These are phyloP conservation scores for Podarcis cretensis DNA, from an alignment of 2,113 vertebrate species.

Conservation along the genomic window DNA sequence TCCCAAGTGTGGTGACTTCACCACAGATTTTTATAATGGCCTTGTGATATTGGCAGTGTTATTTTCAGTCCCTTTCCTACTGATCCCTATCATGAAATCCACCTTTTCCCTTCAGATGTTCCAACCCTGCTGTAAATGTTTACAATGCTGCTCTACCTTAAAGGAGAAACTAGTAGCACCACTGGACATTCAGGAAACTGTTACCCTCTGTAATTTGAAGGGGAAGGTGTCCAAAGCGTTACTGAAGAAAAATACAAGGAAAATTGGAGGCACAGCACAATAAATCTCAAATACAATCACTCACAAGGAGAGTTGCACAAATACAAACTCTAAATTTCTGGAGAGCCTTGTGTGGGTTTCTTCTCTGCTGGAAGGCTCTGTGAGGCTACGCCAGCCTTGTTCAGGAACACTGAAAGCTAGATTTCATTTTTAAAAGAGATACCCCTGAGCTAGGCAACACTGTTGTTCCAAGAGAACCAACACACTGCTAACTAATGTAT, in stretches of 20 bases:
- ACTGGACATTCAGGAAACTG: neutral
- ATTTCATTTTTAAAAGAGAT: accelerated
- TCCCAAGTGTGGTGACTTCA: too few species aligned
- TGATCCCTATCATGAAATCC: neutral
- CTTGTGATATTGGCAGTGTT: too few species aligned
- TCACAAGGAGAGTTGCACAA: neutral
- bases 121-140: neutral
- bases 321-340: neutral
- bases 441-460: neutral
- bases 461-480: neutral
- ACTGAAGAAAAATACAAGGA: neutral
- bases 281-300: neutral
- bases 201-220: accelerated
- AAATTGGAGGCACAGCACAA: neutral
- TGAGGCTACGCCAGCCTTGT: accelerated
- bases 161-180: neutral
- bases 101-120: neutral
- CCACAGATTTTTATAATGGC: too few species aligned
- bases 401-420: neutral
- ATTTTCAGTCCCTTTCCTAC: neutral
- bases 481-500: neutral
- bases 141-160: neutral
- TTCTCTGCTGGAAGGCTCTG: neutral
- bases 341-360: neutral
- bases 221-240: accelerated